phyloP scores from a whole-genome alignment of 1,140 invertebrate species.

The Maconellicoccus hirsutus region DNA sequence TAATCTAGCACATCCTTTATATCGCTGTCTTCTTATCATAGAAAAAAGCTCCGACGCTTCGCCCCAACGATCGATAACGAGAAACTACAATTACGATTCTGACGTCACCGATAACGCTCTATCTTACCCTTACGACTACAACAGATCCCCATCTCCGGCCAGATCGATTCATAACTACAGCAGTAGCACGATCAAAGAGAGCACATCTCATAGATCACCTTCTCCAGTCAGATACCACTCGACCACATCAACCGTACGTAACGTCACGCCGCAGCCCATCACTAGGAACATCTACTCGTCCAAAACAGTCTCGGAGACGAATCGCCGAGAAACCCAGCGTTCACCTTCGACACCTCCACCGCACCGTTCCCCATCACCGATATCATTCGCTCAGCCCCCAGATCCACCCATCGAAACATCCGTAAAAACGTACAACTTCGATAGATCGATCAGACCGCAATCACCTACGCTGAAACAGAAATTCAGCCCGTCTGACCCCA shows the following conservation, averaged over 20 bases:
- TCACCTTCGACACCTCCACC: slow-evolving; percentile 28
- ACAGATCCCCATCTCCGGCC: slow-evolving; percentile 26
- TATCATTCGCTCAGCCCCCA: slow-evolving; percentile 30
- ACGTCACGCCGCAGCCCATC: neutral
- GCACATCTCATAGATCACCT: neutral
- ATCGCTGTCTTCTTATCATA: neutral
- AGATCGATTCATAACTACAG: neutral
- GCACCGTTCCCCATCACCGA: slow-evolving; percentile 31
- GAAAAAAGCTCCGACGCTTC: slow-evolving; percentile 26
- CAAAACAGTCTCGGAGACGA: neutral
- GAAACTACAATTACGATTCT: slow-evolving; percentile 21
- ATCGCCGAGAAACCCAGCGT: neutral
- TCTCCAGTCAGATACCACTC: neutral
- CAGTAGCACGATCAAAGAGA: slow-evolving; percentile 6
- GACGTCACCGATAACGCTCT: neutral
- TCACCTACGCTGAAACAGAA: slow-evolving; percentile 28
- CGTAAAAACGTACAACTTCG: slow-evolving; percentile 15
- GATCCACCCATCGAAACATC: slow-evolving; percentile 25
- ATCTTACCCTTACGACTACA: neutral
- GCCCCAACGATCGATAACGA: slow-evolving; percentile 22
- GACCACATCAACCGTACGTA: slow-evolving; percentile 15
- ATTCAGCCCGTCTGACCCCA: slow-evolving; percentile 30
- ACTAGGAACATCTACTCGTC: neutral
- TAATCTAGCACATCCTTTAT: too few species aligned
- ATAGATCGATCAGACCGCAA: neutral